Base-by-base conservation (phyloP, 1,140 invertebrate genomes). In the Cherax destructor region DNA sequence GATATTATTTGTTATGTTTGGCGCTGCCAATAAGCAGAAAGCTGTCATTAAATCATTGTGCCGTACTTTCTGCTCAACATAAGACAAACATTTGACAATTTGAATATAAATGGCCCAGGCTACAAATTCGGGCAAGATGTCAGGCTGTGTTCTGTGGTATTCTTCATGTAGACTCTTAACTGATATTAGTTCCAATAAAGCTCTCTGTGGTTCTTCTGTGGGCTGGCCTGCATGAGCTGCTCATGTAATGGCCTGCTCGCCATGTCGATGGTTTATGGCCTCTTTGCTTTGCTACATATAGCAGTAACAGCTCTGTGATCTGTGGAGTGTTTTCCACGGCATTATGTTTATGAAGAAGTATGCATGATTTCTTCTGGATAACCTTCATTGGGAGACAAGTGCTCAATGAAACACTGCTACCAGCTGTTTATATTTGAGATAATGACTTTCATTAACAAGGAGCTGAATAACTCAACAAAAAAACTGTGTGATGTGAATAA, bases 401-500 rank as follows among this genome's bases (percentile, higher is more conserved):
- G 77, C 50, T n/a, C 77, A 79, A 52, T 50, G 9, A 4, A 69
- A 18, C 21, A 4, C 21, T 21, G 9, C 21, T 69, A 18, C 4
- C 10, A n/a, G n/a, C 9, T 69, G 21, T 69, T 69, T 69, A 69
- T 69, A 69, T 69, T 69, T 69, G n/a, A 69, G 59, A 88, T 80
- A 80, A 52, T 69, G 56, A 88, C 77, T 88, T 80, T 88, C n/a
- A n/a, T 88, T 24, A 65, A 69, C 61, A 78, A 80, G 81, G 86
- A 18, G 78, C 78, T 65, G 78, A 78, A 69, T 61, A 77, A 69
- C 78, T 80, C 81, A 61, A 77, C 86, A 59, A 69, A 84, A 80
- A 49, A 78, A 77, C 81, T 88, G 80, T 88, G 86, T 88, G 50
- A 59, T 83, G 80, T 83, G 49, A 83, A 83, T 89, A 76, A 90